Conservation (phyloP, 2,888 invertebrate genomes). For the Lochmaea crataegi region DNA sequence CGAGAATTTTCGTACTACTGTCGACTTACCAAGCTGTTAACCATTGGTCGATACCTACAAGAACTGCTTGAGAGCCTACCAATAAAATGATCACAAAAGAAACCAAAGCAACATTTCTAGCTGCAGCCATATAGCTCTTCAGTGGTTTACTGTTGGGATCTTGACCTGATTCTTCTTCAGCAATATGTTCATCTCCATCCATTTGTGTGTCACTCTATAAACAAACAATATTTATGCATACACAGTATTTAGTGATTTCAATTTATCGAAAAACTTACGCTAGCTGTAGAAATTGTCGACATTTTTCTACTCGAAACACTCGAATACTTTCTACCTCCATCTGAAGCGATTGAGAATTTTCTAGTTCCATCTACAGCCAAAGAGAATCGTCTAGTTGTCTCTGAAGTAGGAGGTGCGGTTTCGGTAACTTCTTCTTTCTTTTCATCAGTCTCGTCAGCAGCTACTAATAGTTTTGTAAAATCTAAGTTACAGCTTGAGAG, state of each 20-base stretch:
- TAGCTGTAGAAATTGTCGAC: slow-evolving; percentile 7
- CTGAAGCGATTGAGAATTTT: not conserved
- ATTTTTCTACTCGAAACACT: not conserved
- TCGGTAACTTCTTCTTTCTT: slow-evolving; percentile 14
- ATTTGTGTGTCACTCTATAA: not conserved
- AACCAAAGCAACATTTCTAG: slow-evolving; percentile 46
- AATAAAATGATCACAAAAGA: slow-evolving; percentile 45
- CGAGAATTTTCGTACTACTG: no score
- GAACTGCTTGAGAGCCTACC: slow-evolving; percentile 54
- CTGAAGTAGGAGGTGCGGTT: not conserved
- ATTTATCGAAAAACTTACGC: slow-evolving; percentile 8
- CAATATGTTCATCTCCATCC: not conserved
- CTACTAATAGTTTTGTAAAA: slow-evolving; percentile 28
- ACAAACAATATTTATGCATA: not conserved
- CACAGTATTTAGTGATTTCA: not conserved
- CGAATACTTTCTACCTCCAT: slow-evolving; percentile 5
- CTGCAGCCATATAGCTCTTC: slow-evolving; percentile 55
- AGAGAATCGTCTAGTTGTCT: not conserved
- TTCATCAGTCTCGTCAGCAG: slow-evolving; percentile 14
- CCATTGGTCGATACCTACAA: slow-evolving; percentile 59
- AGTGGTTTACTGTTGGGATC: slow-evolving; percentile 48
- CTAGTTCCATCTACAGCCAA: not conserved
- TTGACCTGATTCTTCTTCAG: slow-evolving; percentile 41
- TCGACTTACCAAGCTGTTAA: slow-evolving; percentile 57
- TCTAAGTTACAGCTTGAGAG: slow-evolving; percentile 54